A percentile compares a stretch with the other conserved stretches of the same genome.
These are phyloP conservation scores for Himantopus leucocephalus DNA, from an alignment of 2,113 vertebrate species.

Conservation along the genomic window DNA sequence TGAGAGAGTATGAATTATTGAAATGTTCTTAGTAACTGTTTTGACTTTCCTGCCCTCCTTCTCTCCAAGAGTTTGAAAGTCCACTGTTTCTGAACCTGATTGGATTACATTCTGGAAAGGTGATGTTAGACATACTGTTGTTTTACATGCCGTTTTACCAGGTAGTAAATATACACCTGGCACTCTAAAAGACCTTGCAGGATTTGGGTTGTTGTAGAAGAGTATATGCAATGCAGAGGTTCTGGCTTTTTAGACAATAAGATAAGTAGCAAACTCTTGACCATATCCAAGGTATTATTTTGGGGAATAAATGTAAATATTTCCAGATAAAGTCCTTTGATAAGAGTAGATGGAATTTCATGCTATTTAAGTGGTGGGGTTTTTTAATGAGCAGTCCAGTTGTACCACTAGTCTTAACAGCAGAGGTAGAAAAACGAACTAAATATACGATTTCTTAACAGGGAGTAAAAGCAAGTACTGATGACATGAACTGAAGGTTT, in stretches of 20 bases:
- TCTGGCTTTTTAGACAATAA: neutral
- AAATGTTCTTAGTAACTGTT: neutral
- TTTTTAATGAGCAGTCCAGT: neutral
- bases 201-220: neutral
- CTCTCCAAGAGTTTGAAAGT: neutral
- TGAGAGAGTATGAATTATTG: conserved; percentile 6
- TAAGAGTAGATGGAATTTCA: neutral
- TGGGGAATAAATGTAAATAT: neutral
- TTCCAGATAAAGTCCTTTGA: neutral
- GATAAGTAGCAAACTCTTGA: neutral
- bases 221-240: neutral
- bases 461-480: neutral
- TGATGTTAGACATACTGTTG: neutral
- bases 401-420: neutral
- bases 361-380: neutral
- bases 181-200: neutral
- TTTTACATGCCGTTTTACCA: neutral
- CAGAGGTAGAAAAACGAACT: neutral
- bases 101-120: neutral
- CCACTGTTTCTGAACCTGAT: neutral
- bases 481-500: neutral
- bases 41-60: neutral
- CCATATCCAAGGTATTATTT: neutral
- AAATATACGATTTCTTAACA: neutral
- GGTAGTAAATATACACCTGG: neutral